These are phyloP conservation scores for Herminia tarsipennalis DNA, from an alignment of 2,888 invertebrate genomes.

Conservation along the genomic window DNA sequence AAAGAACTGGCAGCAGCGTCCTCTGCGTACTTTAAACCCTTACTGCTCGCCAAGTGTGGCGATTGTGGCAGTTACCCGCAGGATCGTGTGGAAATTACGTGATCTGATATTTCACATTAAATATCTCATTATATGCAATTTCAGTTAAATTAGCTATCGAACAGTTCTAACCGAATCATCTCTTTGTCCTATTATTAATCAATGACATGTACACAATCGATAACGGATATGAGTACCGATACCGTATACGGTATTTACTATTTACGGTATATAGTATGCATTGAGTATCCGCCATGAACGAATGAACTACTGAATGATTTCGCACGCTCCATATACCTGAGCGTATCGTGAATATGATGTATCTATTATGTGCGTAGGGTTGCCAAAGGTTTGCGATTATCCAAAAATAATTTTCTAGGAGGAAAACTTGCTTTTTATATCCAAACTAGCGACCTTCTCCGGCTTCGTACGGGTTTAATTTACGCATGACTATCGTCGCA, in stretches of 20 bases:
- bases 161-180: background rate
- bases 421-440: too few species aligned
- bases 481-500: too few species aligned
- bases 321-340: constrained; percentile 42
- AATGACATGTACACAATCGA: constrained; percentile 2
- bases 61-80: too few species aligned
- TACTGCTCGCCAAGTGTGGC: too few species aligned
- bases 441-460: too few species aligned
- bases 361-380: background rate
- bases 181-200: constrained; percentile 2
- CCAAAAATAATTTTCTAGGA: background rate
- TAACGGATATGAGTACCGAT: constrained; percentile 11
- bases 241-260: constrained; percentile 4
- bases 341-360: constrained; percentile 12
- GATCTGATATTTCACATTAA: too few species aligned
- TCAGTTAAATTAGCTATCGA: background rate
- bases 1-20: too few species aligned
- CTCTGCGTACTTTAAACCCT: too few species aligned
- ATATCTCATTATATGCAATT: too few species aligned
- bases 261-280: constrained; percentile 3
- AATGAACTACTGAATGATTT: constrained; percentile 38
- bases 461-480: too few species aligned
- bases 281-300: constrained; percentile 17
- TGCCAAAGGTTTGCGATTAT: background rate
- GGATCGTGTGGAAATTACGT: too few species aligned